phyloP scores from a whole-genome alignment of 2,888 invertebrate genomes.

The Arge pagana region DNA sequence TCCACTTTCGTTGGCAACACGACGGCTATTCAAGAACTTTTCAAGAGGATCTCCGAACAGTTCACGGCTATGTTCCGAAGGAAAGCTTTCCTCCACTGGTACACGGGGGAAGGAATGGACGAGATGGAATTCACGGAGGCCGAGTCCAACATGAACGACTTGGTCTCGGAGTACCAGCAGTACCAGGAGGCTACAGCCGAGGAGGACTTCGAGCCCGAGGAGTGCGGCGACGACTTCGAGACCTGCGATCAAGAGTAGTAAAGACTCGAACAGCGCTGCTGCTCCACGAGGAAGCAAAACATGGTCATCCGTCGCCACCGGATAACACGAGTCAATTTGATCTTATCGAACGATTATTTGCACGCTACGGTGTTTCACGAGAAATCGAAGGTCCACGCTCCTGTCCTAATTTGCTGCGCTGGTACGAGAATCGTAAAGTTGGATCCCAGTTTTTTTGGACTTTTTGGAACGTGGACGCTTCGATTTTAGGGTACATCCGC shows the following conservation, averaged over 20 bases:
- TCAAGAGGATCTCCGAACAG: slow-evolving; percentile 59
- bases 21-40: slow-evolving; percentile 65
- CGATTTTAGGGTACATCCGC: no score
- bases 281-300: no score
- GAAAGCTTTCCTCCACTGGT: slow-evolving; percentile 81
- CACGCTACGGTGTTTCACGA: no score
- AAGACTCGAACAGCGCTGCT: no score
- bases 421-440: no score
- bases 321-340: no score
- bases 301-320: no score
- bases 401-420: no score
- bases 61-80: slow-evolving; percentile 70
- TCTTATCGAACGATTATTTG: no score
- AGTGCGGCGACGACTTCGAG: slow-evolving; percentile 60
- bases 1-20: slow-evolving; percentile 70
- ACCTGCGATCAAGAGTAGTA: slow-evolving; percentile 54
- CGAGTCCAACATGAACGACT: slow-evolving; percentile 74
- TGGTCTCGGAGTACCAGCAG: slow-evolving; percentile 77
- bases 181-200: slow-evolving; percentile 70
- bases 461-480: no score
- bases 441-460: no score
- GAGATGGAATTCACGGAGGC: slow-evolving; percentile 77
- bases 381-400: no score
- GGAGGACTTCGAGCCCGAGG: slow-evolving; percentile 63
- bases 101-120: slow-evolving; percentile 75